Evolutionary conservation across 2,888 invertebrate genomes (phyloP).

Genomic region (Lasioglossum lativentre): DNA sequence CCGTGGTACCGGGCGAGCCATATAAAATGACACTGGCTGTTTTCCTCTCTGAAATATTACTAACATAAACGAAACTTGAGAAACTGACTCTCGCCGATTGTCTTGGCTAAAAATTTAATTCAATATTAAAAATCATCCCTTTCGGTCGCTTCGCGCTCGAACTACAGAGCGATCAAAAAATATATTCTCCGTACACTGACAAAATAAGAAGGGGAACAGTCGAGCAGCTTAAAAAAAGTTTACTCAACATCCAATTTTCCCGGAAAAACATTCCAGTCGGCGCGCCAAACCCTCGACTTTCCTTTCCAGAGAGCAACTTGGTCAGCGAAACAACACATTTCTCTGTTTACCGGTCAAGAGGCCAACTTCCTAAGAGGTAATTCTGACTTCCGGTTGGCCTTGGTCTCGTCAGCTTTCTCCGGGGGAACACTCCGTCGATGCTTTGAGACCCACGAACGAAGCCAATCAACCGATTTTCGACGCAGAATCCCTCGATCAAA

Average conservation of each 20-base stretch:
- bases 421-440: neutral
- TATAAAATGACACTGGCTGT: neutral
- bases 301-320: neutral
- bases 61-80: neutral
- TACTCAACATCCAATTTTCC: neutral
- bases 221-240: neutral
- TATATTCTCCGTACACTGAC: neutral
- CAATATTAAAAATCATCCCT: too few relatives aligned
- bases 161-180: too few relatives aligned
- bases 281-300: neutral
- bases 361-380: conserved; percentile 4
- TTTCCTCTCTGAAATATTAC: neutral
- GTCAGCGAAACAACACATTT: neutral
- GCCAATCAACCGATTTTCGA: conserved; percentile 17
- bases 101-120: too few relatives aligned
- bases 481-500: conserved; percentile 33
- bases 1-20: neutral
- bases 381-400: neutral
- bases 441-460: neutral
- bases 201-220: neutral
- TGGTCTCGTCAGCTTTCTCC: neutral
- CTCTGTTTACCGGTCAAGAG: neutral
- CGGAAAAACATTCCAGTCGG: neutral
- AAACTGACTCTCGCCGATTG: neutral
- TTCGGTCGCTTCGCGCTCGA: too few relatives aligned